A percentile compares a stretch with the other conserved stretches of the same genome.
Evolutionary conservation across 2,113 vertebrate genomes (phyloP).

Genomic region (Catharus bicknelli): DNA sequence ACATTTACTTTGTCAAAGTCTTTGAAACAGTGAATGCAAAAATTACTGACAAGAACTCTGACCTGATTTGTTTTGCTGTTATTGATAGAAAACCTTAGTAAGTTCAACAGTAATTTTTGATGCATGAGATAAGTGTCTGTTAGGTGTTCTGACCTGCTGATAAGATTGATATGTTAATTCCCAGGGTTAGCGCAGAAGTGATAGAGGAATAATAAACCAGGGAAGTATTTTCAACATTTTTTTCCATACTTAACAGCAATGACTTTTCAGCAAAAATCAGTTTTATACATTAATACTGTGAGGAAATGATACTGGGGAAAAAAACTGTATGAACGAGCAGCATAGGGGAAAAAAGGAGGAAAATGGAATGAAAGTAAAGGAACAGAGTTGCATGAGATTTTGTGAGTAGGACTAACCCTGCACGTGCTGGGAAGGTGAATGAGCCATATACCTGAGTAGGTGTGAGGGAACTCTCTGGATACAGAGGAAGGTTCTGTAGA

Average conservation of each 20-base stretch:
- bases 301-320: neutral
- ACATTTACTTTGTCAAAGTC: neutral
- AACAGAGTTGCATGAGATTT: neutral
- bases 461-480: neutral
- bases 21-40: neutral
- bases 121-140: neutral
- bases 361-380: slow-evolving; percentile 30
- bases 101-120: neutral
- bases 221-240: neutral
- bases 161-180: neutral
- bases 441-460: neutral
- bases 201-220: neutral
- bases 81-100: neutral
- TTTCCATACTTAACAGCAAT: neutral
- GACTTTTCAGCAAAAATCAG: neutral
- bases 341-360: neutral
- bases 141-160: neutral
- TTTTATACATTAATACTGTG: neutral
- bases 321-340: neutral
- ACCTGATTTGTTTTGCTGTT: neutral
- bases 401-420: neutral
- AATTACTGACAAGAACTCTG: neutral
- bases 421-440: rapidly evolving
- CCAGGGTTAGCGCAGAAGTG: neutral
- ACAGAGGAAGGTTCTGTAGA: neutral